Percentiles rank a stretch among this genome's conserved stretches.
phyloP scores from a whole-genome alignment of 2,888 invertebrate species.

The Pseudococcus jackbeardsleyi region DNA sequence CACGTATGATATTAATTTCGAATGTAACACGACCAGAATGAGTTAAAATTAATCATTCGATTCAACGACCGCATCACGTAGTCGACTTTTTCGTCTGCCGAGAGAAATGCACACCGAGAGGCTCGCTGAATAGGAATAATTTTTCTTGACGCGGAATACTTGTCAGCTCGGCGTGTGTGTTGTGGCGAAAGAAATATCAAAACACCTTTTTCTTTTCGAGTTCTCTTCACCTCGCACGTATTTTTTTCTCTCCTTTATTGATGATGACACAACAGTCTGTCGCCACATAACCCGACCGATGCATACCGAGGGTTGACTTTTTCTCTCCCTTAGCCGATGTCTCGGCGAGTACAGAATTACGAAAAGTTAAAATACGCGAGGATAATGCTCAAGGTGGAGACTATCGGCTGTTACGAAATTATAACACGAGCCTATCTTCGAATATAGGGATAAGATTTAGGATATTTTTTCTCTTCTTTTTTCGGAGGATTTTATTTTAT shows the following conservation, averaged over 20 bases:
- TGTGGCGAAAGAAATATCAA: conserved; percentile 43
- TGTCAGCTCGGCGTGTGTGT: background rate
- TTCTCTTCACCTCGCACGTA: background rate
- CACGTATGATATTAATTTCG: conserved; percentile 13
- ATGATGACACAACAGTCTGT: conserved; percentile 41
- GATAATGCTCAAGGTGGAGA: background rate
- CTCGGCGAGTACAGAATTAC: background rate
- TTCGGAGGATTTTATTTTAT: background rate
- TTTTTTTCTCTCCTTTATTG: background rate
- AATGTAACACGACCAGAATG: background rate
- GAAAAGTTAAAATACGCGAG: conserved; percentile 8
- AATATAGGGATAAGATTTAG: conserved; percentile 12
- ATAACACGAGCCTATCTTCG: background rate
- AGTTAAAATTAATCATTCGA: conserved; percentile 53
- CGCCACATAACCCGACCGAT: conserved; percentile 19
- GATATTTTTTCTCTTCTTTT: background rate
- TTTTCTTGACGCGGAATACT: conserved; percentile 33
- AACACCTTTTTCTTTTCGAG: conserved; percentile 4
- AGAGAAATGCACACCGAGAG: background rate
- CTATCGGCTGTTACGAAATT: background rate
- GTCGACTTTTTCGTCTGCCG: conserved; percentile 49
- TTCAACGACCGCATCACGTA: conserved; percentile 55
- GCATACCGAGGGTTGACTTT: background rate
- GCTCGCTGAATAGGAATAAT: conserved; percentile 52
- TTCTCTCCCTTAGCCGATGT: background rate